phyloP scores from a whole-genome alignment of 2,888 invertebrate genomes.

The Nudaria mundana region DNA sequence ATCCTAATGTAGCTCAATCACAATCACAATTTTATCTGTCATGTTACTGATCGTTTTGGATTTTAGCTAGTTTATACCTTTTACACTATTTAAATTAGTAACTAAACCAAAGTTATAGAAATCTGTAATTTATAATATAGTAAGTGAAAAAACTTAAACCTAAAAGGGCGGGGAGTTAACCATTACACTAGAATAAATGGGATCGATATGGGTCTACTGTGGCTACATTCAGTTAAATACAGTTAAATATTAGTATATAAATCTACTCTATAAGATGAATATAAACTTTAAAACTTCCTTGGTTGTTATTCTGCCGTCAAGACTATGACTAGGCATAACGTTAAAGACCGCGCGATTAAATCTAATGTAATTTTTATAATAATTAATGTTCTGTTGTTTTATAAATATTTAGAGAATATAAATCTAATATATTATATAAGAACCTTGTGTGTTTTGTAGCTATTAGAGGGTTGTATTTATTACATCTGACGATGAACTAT shows the following conservation, averaged over 20 bases:
- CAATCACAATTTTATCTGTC: too few species aligned
- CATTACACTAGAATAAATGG: constrained; percentile 33
- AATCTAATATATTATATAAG: too few species aligned
- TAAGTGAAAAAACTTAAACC: constrained; percentile 41
- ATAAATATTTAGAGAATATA: too few species aligned
- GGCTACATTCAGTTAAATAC: constrained; percentile 7
- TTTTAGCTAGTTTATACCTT: too few species aligned
- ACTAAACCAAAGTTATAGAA: too few species aligned
- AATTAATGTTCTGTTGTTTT: constrained; percentile 11
- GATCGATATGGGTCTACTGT: constrained; percentile 5
- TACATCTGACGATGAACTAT: constrained; percentile 10
- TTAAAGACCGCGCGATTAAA: constrained; percentile 3
- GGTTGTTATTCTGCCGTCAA: constrained; percentile 6
- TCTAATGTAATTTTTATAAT: constrained; percentile 8
- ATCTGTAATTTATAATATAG: too few species aligned
- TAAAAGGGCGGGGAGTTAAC: constrained; percentile 55
- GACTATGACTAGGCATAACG: constrained; percentile 2
- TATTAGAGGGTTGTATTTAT: not conserved
- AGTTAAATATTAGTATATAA: constrained; percentile 4
- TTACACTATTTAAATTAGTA: too few species aligned
- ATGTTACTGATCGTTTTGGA: too few species aligned
- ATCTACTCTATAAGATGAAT: constrained; percentile 13
- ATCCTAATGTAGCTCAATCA: too few species aligned
- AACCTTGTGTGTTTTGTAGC: too few species aligned
- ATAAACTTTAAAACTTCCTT: constrained; percentile 1